These are phyloP conservation scores for Alethe castanea DNA, from an alignment of 2,113 vertebrate genomes.

Conservation along the genomic window DNA sequence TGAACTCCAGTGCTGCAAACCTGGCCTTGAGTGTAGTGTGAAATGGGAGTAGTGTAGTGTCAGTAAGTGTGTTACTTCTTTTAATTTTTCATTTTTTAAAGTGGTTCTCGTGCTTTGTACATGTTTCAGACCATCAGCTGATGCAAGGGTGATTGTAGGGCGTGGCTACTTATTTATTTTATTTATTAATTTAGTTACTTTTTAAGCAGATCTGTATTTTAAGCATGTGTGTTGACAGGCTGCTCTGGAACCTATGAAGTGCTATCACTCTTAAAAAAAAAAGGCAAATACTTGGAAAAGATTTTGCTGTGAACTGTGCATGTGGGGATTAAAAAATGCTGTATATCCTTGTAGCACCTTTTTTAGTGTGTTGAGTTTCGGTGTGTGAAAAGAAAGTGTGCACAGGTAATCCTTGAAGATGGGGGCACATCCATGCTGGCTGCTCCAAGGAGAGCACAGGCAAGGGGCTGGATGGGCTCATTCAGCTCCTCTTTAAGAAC, in stretches of 20 bases:
- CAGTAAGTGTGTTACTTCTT: background rate
- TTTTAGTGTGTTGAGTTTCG: background rate
- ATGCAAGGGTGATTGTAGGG: background rate
- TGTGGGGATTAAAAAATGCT: background rate
- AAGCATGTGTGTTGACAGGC: background rate
- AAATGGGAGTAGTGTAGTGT: background rate
- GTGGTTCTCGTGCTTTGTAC: background rate
- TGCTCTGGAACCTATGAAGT: background rate
- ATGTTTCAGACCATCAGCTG: background rate
- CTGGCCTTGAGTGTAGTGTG: background rate
- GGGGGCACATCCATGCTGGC: background rate
- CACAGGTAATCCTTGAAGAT: background rate
- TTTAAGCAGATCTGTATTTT: background rate
- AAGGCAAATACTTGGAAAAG: background rate
- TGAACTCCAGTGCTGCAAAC: background rate
- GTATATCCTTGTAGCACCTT: background rate
- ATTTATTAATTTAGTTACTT: background rate
- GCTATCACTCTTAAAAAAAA: background rate
- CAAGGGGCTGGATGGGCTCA: background rate
- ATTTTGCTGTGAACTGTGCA: fast-evolving
- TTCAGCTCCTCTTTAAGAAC: background rate
- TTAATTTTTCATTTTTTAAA: background rate
- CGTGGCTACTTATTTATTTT: background rate
- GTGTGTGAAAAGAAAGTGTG: fast-evolving
- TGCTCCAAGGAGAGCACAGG: background rate